Percentiles rank a stretch among this genome's conserved stretches.
Evolutionary conservation across 2,797 vertebrate species (phyloP).

Genomic region (Pangasius larnaudii): DNA sequence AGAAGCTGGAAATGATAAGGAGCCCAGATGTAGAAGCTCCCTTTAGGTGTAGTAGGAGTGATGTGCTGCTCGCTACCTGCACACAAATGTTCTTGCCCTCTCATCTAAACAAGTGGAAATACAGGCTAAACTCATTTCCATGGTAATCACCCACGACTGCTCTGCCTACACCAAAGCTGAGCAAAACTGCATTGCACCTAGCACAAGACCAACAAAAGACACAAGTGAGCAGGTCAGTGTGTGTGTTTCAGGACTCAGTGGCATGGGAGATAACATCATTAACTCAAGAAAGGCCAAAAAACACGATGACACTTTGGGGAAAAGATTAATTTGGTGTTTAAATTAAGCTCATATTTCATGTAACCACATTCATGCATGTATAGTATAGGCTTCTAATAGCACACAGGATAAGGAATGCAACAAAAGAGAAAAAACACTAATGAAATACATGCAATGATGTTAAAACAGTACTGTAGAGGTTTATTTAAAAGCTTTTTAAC

Average conservation of each 20-base stretch:
- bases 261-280: neutral
- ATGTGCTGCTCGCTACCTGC: neutral
- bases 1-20: conserved; percentile 59
- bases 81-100: neutral
- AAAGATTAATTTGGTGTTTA: neutral
- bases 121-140: conserved; percentile 22
- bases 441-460: neutral
- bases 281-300: neutral
- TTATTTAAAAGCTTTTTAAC: neutral
- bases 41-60: conserved; percentile 30
- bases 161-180: conserved; percentile 19
- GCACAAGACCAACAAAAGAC: neutral
- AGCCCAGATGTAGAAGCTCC: conserved; percentile 29
- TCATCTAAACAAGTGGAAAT: conserved; percentile 8
- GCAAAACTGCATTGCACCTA: neutral
- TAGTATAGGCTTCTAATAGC: neutral
- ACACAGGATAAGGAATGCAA: neutral
- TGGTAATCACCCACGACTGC: neutral
- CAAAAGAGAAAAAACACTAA: neutral
- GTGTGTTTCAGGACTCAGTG: neutral
- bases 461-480: neutral
- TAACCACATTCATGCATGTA: neutral
- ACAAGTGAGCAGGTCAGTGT: neutral
- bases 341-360: neutral
- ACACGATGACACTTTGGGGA: neutral